Evolutionary conservation across 2,113 vertebrate genomes (phyloP).

Genomic region (Nothocercus nigrocapillus): DNA sequence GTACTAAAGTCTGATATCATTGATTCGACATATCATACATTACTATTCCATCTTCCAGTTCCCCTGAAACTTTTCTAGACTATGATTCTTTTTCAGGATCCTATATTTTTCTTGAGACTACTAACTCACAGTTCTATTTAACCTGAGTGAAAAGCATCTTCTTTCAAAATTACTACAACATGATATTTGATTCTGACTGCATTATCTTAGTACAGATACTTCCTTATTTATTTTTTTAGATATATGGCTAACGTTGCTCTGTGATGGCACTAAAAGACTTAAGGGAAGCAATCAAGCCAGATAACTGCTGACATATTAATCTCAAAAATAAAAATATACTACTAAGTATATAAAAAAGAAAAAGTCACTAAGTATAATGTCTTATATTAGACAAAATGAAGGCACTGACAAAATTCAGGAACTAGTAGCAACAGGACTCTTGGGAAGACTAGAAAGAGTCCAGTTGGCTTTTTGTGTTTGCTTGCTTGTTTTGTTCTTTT

Average conservation of each 20-base stretch:
- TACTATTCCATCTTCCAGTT: neutral
- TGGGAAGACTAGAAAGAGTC: neutral
- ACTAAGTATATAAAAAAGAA: neutral
- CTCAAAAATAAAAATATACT: neutral
- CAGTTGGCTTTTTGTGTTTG: neutral
- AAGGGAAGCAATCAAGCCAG: neutral
- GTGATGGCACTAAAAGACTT: neutral
- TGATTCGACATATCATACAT: neutral
- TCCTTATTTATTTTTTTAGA: neutral
- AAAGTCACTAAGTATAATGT: accelerated
- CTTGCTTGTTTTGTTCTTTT: neutral
- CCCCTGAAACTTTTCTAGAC: neutral
- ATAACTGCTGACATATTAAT: neutral
- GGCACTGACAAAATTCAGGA: neutral
- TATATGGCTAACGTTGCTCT: neutral
- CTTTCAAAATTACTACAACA: neutral
- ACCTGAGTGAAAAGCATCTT: neutral
- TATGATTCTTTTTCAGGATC: neutral
- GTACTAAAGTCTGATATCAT: neutral
- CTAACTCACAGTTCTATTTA: neutral
- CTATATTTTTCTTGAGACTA: neutral
- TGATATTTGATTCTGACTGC: neutral
- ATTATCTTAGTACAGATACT: neutral
- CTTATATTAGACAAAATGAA: neutral
- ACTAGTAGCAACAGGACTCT: neutral